A percentile compares a stretch with the other conserved stretches of the same genome.
Evolutionary conservation across 2,888 invertebrate species (phyloP).

Genomic region (Corbicula japonica): DNA sequence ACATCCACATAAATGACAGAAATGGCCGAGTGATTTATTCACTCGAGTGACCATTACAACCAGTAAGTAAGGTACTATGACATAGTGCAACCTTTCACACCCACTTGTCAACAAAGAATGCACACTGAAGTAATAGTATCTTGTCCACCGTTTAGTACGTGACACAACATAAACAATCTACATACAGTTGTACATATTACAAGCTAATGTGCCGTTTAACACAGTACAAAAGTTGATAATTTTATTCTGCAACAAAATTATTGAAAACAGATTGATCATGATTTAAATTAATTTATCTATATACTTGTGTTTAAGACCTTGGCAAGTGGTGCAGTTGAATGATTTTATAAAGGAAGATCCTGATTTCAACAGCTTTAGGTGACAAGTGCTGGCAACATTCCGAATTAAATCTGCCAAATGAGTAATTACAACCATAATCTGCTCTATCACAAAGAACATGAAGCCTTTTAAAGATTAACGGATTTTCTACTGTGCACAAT

Average conservation of each 20-base stretch:
- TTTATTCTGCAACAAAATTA: no score
- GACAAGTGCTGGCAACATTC: constrained; percentile 15
- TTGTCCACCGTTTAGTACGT: constrained; percentile 7
- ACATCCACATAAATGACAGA: constrained; percentile 16
- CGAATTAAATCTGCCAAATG: constrained; percentile 2
- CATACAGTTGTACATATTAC: neutral
- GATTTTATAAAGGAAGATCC: neutral
- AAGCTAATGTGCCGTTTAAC: no score
- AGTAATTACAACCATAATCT: constrained; percentile 1
- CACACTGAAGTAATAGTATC: constrained; percentile 9
- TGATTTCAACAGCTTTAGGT: neutral
- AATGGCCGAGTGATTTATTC: constrained; percentile 14
- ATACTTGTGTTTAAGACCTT: no score
- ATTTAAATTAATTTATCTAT: no score
- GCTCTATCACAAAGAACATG: neutral
- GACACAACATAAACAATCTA: constrained; percentile 18
- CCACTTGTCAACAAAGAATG: constrained; percentile 9
- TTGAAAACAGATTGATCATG: no score
- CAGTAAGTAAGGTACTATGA: constrained; percentile 9
- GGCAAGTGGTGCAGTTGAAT: neutral
- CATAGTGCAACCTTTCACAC: constrained; percentile 10
- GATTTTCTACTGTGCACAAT: no score
- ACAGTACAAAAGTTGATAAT: no score
- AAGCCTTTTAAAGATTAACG: no score
- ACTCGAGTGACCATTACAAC: constrained; percentile 20